Base-by-base conservation (phyloP, 2,113 vertebrate species). In the Rhinoderma darwinii region DNA sequence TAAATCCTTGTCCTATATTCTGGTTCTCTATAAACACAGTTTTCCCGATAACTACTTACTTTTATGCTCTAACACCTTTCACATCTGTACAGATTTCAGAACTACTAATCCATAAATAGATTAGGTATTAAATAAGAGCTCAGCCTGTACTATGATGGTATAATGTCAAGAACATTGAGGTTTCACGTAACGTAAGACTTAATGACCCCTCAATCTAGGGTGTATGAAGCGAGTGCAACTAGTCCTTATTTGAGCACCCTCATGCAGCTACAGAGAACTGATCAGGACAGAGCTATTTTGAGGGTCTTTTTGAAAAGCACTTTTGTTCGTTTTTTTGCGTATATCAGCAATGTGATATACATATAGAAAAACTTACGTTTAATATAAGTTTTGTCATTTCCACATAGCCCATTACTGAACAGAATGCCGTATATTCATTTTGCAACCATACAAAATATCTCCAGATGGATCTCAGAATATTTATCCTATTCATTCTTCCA, bases 1-100 rank as follows among this genome's bases (percentile, higher is more conserved):
- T 51, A 47, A 76, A 77, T 51, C 74, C 43, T 25, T 51, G 44
- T 30, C 74, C 43, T 77, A 51, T 17, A 50, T 75, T 44, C 41
- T 6, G 30, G 22, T 25, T 72, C 37, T 39, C 8, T 39, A 39
- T n/a, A 72, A 39, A 72, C 18, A 41, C 35, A 39, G 20, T 72
- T 72, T 37, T 70, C 5, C 1, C 1, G 61, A 32, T 35, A 37
- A 72, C 32, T 22, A 41, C 35, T 18, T 63, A 30, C 37, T 41
- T 72, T 25, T 72, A 72, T 11, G 20, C 68, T 72, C 18, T 41
- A 39, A 50, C 43, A 14, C 27, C n/a, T 77, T n/a, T 77, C 74
- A 51, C 27, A 30, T 77, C 43, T 32, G 74, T 12, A 47, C 73
- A 75, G 15, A 25, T 44, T 43, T 51, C 27, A 44, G 43, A 30